A percentile compares a stretch with the other conserved stretches of the same genome.
Conservation (phyloP, 1,140 invertebrate species). For the Atopsyche davidsoni region DNA sequence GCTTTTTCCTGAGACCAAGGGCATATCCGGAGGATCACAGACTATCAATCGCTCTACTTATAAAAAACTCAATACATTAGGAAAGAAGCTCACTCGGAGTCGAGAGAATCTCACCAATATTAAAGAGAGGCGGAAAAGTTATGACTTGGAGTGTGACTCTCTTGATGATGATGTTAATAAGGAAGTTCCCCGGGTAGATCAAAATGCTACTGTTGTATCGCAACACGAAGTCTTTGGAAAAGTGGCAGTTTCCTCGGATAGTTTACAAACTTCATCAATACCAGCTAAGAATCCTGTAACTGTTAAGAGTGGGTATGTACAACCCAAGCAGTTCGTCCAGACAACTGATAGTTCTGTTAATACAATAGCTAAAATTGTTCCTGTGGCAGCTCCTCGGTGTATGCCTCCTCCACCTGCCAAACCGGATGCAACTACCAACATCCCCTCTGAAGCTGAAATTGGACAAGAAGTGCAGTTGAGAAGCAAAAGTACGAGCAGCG, state of each 20-base stretch:
- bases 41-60: constrained; percentile 48
- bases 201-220: constrained; percentile 16
- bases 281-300: constrained; percentile 14
- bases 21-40: constrained; percentile 44
- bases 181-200: constrained; percentile 5
- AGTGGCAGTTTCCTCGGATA: constrained; percentile 26
- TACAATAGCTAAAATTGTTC: constrained; percentile 5
- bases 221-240: constrained; percentile 25
- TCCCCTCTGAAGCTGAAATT: constrained; percentile 12
- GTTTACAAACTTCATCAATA: constrained; percentile 16
- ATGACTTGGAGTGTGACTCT: constrained; percentile 43
- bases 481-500: constrained; percentile 5
- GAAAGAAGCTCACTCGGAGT: constrained; percentile 34
- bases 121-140: constrained; percentile 39
- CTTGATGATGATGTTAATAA: constrained; percentile 12
- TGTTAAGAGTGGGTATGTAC: constrained; percentile 12
- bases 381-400: constrained; percentile 18
- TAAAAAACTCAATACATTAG: constrained; percentile 37
- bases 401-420: constrained; percentile 10
- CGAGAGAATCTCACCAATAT: constrained; percentile 36
- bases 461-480: constrained; percentile 37
- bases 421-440: constrained; percentile 3
- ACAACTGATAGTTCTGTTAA: neutral
- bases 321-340: constrained; percentile 18
- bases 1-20: constrained; percentile 43